phyloP scores from a whole-genome alignment of 2,888 invertebrate species.

The Mesochorus sp. region DNA sequence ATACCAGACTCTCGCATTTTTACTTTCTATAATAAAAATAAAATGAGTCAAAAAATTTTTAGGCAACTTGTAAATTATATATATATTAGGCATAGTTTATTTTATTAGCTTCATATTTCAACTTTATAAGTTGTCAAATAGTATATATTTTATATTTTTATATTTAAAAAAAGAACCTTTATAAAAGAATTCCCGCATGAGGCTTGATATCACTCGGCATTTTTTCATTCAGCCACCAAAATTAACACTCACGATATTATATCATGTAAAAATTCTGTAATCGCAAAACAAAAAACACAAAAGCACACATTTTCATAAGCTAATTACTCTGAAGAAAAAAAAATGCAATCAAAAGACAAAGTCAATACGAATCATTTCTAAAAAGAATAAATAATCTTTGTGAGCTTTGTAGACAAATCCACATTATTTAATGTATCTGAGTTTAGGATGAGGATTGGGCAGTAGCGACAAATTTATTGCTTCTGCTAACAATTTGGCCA shows the following conservation, averaged over 20 bases:
- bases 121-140: too few species aligned
- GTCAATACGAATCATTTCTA: neutral
- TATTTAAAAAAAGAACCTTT: too few species aligned
- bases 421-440: neutral
- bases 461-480: neutral
- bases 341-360: neutral
- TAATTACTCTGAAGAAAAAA: neutral
- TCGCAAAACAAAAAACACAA: constrained; percentile 37
- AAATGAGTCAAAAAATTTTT: too few species aligned
- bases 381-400: neutral
- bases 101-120: too few species aligned
- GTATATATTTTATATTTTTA: too few species aligned
- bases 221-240: constrained; percentile 43
- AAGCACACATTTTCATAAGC: constrained; percentile 29
- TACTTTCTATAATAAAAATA: too few species aligned
- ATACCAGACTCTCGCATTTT: too few species aligned
- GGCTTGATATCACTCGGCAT: constrained; percentile 68
- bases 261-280: constrained; percentile 35
- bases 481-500: too few species aligned
- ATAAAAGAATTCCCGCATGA: constrained; percentile 73
- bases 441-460: constrained; percentile 6
- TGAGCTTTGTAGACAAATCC: constrained; percentile 31
- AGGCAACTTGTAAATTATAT: too few species aligned
- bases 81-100: too few species aligned
- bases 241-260: constrained; percentile 38